These are phyloP conservation scores for Campylomormyrus tamandua DNA, from an alignment of 2,113 vertebrate species.

Conservation along the genomic window DNA sequence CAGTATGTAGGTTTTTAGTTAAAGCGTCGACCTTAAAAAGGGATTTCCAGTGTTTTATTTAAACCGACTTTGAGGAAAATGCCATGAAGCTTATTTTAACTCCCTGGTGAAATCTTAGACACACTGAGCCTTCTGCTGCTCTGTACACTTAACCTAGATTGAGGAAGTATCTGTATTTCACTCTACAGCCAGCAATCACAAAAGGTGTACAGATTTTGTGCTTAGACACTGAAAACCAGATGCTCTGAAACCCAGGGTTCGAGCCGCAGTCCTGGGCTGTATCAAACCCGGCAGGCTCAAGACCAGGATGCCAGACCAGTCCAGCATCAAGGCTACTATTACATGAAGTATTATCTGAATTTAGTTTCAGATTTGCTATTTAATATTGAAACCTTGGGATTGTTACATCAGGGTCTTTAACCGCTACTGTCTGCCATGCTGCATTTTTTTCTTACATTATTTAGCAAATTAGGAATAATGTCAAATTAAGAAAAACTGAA, in stretches of 20 bases:
- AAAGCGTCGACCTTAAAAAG: slow-evolving; percentile 26
- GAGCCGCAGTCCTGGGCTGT: background rate
- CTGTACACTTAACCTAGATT: background rate
- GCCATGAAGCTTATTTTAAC: slow-evolving; percentile 25
- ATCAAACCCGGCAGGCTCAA: background rate
- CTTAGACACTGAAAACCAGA: slow-evolving; percentile 1
- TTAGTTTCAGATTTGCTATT: background rate
- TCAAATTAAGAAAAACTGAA: background rate
- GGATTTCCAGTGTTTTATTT: slow-evolving; percentile 37
- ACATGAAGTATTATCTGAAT: background rate
- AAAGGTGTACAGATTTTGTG: background rate
- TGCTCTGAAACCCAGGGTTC: background rate
- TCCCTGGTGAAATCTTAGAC: slow-evolving; percentile 39
- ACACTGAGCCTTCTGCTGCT: slow-evolving; percentile 29
- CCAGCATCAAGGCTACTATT: background rate
- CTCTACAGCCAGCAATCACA: background rate
- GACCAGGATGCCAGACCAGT: background rate
- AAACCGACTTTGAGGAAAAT: slow-evolving; percentile 31
- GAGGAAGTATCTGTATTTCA: background rate
- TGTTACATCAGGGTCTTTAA: background rate
- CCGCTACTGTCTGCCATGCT: background rate
- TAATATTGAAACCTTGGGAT: background rate
- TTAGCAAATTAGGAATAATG: background rate
- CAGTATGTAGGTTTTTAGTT: slow-evolving; percentile 23
- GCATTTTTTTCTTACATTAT: background rate